Evolutionary conservation across 2,888 invertebrate genomes (phyloP), one percentile per base, ranked within the genome.

Genomic region (Scaeva pyrastri): DNA sequence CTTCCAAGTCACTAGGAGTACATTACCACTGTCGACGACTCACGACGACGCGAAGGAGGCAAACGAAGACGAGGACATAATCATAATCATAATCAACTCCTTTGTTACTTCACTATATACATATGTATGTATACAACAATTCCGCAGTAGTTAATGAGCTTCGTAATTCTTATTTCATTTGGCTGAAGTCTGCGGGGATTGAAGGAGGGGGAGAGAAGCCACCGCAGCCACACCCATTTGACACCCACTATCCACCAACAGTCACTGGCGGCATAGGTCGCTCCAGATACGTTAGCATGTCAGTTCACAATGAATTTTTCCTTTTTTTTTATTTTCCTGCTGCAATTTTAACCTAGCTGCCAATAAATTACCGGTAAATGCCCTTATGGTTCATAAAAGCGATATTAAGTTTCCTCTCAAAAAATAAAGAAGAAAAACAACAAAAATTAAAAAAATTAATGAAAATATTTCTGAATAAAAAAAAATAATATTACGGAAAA

Each of bases 341-440:
- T 76, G 75, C 75, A 64, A 43, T 64, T 64, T 64, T n/a, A 16
- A 74, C 70, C 7, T 39, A 64, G 74, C 70, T 66, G 75, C 66
- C 71, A 80, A 84, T 84, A 84, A 84, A 84, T 84, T 71, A 75
- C 72, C 71, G 58, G 45, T 73, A 60, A 73, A 48, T 52, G 70
- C 60, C 48, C 48, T 66, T 66, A 48, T 66, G 45, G 12, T 66
- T 66, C 66, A 36, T 19, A 66, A 66, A 66, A 66, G 14, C 8
- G 23, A 36, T 66, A 48, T 48, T 48, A 36, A 19, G 12, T 66
- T 66, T 48, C 31, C 26, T 19, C 19, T 21, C 14, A n/a, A 23
- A 52, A 50, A 50, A n/a, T 12, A 21, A 39, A 1, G 41, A 21
- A 14, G 43, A 43, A 11, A 19, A 10, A 16, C 43, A 62, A 43